phyloP scores from a whole-genome alignment of 2,888 invertebrate genomes.

The Antheraea yamamai region DNA sequence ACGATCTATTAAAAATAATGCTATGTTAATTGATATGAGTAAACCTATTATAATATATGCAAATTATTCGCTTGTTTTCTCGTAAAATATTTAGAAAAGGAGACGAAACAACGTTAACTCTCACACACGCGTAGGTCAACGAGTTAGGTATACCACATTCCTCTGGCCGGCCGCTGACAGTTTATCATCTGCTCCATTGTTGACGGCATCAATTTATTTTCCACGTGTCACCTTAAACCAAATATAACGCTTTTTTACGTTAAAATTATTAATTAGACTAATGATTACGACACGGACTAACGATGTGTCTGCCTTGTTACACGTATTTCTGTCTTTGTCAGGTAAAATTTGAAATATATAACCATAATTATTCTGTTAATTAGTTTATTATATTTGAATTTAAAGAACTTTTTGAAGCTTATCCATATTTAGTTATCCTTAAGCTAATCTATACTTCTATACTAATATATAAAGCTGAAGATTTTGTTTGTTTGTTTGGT shows the following conservation, averaged over 20 bases:
- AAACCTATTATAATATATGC: background rate
- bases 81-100: constrained; percentile 9
- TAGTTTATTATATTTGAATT: no score
- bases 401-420: no score
- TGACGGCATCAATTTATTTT: background rate
- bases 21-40: background rate
- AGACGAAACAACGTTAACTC: background rate
- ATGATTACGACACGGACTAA: background rate
- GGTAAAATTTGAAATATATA: no score
- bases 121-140: background rate
- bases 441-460: no score
- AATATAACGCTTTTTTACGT: background rate
- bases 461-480: no score
- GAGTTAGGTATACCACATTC: constrained; percentile 8
- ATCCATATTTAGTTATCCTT: no score
- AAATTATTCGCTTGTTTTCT: background rate
- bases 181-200: background rate
- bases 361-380: no score
- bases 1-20: background rate
- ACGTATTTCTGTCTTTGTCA: background rate
- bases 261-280: background rate
- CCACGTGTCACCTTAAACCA: background rate
- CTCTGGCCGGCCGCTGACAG: background rate
- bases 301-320: background rate
- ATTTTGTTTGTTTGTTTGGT: no score